These are phyloP conservation scores for Rhinolophus ferrumequinum DNA, from an alignment of 2,113 vertebrate species.

Conservation along the genomic window DNA sequence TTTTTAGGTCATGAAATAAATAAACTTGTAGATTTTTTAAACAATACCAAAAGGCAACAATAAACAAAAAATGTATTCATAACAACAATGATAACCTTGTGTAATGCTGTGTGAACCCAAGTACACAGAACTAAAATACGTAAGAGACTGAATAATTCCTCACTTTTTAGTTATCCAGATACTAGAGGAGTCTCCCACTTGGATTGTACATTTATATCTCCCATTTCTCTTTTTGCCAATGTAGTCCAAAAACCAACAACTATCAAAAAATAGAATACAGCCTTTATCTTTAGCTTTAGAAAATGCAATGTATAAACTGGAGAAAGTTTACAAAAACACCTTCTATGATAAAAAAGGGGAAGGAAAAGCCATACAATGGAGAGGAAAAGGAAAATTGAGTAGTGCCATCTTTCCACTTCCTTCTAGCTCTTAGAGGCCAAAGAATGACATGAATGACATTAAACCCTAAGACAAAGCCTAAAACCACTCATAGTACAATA, in stretches of 20 bases:
- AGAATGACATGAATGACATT: neutral
- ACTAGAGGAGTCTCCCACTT: neutral
- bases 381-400: neutral
- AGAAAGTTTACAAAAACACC: neutral
- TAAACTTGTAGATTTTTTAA: neutral
- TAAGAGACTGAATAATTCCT: neutral
- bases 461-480: neutral
- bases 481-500: neutral
- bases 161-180: neutral
- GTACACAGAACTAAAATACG: neutral
- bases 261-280: neutral
- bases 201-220: neutral
- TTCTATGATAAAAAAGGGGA: neutral
- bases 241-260: neutral
- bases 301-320: neutral
- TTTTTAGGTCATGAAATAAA: neutral
- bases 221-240: neutral
- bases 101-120: neutral
- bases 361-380: neutral
- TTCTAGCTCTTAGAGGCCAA: neutral
- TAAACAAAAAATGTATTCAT: neutral
- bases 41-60: neutral
- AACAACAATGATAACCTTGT: neutral
- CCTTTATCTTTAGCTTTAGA: neutral
- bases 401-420: neutral